These are phyloP conservation scores for Gymnorhina tibicen DNA, from an alignment of 2,113 vertebrate genomes.

Conservation along the genomic window DNA sequence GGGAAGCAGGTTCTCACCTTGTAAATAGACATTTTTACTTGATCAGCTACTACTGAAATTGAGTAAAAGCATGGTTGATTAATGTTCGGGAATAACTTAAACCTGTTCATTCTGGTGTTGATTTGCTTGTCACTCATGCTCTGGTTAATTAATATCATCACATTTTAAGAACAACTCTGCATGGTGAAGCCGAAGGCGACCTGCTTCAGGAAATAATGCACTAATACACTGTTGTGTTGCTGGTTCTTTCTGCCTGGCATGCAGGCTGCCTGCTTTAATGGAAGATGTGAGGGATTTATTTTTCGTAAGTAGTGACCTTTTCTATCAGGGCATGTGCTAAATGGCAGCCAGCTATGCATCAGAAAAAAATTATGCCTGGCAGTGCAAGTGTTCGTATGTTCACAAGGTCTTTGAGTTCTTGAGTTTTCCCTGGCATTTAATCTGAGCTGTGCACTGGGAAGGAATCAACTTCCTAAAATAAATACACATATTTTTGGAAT, in stretches of 20 bases:
- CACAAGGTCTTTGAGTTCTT: neutral
- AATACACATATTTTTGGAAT: neutral
- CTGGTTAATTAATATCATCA: neutral
- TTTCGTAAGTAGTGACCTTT: conserved; percentile 27
- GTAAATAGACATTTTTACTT: neutral
- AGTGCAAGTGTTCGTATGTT: neutral
- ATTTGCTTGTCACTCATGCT: neutral
- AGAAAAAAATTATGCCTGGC: conserved; percentile 34
- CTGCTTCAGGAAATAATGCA: neutral
- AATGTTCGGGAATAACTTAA: neutral
- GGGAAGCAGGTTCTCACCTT: neutral
- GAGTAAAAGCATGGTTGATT: neutral
- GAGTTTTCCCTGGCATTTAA: conserved; percentile 14
- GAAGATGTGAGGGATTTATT: neutral
- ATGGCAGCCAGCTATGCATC: conserved; percentile 43
- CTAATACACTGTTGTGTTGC: neutral
- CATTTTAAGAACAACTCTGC: neutral
- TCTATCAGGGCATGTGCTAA: conserved; percentile 16
- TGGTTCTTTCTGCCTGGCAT: neutral
- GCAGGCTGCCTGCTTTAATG: neutral
- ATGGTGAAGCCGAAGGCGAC: neutral
- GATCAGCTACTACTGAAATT: neutral
- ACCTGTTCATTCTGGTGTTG: neutral
- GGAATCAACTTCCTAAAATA: neutral
- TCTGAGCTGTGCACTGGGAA: neutral